Conservation (phyloP, 2,888 invertebrate species). For the Dusona sp. region DNA sequence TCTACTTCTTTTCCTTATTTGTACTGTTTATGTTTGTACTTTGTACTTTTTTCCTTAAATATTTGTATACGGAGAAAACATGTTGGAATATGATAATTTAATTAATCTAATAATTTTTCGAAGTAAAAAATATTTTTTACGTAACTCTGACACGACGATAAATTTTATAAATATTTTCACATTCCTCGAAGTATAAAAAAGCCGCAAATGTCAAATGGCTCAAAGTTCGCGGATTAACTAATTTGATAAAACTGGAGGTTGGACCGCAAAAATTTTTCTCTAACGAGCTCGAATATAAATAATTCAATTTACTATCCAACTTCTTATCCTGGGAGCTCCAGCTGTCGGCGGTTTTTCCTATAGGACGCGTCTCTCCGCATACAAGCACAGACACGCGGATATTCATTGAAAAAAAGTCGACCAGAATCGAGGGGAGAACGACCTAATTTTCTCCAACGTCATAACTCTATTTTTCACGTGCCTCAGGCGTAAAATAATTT, state of each 20-base stretch:
- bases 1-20: neutral
- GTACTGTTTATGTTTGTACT: neutral
- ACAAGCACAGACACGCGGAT: neutral
- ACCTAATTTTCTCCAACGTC: constrained; percentile 52
- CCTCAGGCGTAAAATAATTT: constrained; percentile 38
- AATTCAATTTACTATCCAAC: constrained; percentile 54
- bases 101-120: no score
- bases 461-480: constrained; percentile 55
- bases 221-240: neutral
- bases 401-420: constrained; percentile 38
- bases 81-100: no score
- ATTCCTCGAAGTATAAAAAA: neutral
- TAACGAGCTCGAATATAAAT: constrained; percentile 47
- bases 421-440: constrained; percentile 40
- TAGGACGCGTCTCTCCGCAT: neutral
- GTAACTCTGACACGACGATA: neutral
- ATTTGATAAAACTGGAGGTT: constrained; percentile 18
- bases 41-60: neutral
- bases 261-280: constrained; percentile 25
- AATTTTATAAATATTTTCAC: neutral
- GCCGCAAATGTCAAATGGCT: neutral
- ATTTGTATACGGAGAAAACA: neutral
- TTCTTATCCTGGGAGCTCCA: constrained; percentile 18
- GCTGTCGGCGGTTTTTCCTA: constrained; percentile 1
- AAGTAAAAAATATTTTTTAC: no score